phyloP scores from a whole-genome alignment of 1,140 invertebrate species.

The Lasaia peninsularis region DNA sequence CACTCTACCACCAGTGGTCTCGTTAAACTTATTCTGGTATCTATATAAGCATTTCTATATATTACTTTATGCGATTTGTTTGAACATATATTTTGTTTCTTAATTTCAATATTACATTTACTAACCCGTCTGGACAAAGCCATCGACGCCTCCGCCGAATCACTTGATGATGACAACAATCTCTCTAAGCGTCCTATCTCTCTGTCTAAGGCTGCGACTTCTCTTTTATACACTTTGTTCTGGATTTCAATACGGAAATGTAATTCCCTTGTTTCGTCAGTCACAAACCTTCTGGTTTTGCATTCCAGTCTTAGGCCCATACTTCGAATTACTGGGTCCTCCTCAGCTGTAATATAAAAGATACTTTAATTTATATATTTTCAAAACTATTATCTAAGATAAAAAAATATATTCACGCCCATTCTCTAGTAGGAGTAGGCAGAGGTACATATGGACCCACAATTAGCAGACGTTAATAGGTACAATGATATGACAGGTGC shows the following conservation, averaged over 20 bases:
- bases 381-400: too few relatives aligned
- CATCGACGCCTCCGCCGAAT: conserved; percentile 65
- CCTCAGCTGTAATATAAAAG: conserved; percentile 77
- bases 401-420: too few relatives aligned
- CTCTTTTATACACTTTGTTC: conserved; percentile 91
- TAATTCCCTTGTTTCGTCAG: conserved; percentile 85
- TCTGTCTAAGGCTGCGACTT: conserved; percentile 87
- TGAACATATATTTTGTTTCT: too few relatives aligned
- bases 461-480: too few relatives aligned
- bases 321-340: conserved; percentile 90
- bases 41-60: too few relatives aligned
- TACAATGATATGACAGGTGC: too few relatives aligned
- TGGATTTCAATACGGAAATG: conserved; percentile 93
- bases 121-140: conserved; percentile 74
- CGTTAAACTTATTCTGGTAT: too few relatives aligned
- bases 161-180: conserved; percentile 78
- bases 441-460: too few relatives aligned
- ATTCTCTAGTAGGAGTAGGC: too few relatives aligned
- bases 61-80: too few relatives aligned
- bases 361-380: neutral
- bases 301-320: conserved; percentile 92
- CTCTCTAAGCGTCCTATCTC: conserved; percentile 88
- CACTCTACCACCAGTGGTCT: too few relatives aligned
- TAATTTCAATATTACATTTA: neutral
- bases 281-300: conserved; percentile 88